Evolutionary conservation across 2,113 vertebrate species (phyloP).

Genomic region (Lasiurus cinereus): DNA sequence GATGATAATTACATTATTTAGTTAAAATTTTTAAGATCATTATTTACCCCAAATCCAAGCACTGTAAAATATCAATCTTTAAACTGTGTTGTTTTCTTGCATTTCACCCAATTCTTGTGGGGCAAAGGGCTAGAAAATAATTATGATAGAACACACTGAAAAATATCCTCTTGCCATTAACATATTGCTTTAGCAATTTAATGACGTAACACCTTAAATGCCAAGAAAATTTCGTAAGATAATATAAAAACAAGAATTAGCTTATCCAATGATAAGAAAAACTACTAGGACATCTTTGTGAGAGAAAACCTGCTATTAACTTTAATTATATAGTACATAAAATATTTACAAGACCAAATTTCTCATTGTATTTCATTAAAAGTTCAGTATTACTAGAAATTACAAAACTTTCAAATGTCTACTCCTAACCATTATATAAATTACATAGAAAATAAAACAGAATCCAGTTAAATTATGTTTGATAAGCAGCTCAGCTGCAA

Average conservation of each 20-base stretch:
- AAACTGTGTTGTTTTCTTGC: not conserved
- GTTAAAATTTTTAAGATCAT: not conserved
- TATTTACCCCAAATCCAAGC: not conserved
- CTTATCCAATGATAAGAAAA: constrained; percentile 42
- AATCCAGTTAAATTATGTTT: constrained; percentile 51
- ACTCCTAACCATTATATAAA: constrained; percentile 55
- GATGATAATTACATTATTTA: constrained; percentile 57
- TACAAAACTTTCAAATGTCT: constrained; percentile 41
- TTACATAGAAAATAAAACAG: constrained; percentile 32
- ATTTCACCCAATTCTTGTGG: constrained; percentile 3
- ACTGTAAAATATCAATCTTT: not conserved
- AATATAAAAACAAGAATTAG: constrained; percentile 39
- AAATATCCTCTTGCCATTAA: constrained; percentile 8
- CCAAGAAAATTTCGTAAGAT: constrained; percentile 46
- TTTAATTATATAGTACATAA: constrained; percentile 42
- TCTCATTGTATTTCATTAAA: constrained; percentile 36
- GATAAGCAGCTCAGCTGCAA: constrained; percentile 25
- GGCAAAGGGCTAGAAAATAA: not conserved
- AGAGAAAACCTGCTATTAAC: not conserved
- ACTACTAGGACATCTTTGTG: not conserved
- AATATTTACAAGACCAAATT: constrained; percentile 38
- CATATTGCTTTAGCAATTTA: not conserved
- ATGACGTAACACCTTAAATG: constrained; percentile 30
- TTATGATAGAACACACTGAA: not conserved
- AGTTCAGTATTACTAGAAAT: constrained; percentile 53